phyloP scores from a whole-genome alignment of 2,113 vertebrate genomes.

The Poeciliopsis prolifica region DNA sequence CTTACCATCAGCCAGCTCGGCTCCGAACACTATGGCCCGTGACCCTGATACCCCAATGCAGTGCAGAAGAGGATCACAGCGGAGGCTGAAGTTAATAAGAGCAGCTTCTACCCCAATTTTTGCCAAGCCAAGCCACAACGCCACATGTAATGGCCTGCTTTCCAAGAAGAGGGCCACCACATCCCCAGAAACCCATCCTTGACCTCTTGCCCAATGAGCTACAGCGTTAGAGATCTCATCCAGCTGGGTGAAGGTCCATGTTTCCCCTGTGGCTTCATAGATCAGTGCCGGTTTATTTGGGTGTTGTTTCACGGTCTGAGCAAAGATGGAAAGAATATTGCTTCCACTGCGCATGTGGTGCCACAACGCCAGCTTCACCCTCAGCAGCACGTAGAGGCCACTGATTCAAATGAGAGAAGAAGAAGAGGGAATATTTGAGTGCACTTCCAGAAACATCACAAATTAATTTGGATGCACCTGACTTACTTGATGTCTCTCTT shows the following conservation, averaged over 20 bases:
- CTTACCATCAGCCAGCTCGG: conserved; percentile 86
- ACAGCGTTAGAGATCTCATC: conserved; percentile 84
- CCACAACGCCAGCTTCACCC: conserved; percentile 84
- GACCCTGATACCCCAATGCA: conserved; percentile 84
- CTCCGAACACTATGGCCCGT: conserved; percentile 86
- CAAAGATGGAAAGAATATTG: conserved; percentile 86
- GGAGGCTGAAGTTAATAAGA: conserved; percentile 89
- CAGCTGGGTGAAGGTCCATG: conserved; percentile 86
- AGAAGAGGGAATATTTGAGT: conserved; percentile 5
- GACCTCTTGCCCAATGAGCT: conserved; percentile 79
- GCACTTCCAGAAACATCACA: not conserved
- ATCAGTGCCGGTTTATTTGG: conserved; percentile 86
- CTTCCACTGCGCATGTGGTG: conserved; percentile 73
- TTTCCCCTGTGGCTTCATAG: conserved; percentile 82
- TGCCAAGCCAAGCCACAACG: conserved; percentile 89
- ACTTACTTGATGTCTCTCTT: conserved; percentile 88
- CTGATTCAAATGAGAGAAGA: conserved; percentile 61
- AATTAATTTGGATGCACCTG: not conserved
- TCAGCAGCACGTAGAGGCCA: conserved; percentile 85
- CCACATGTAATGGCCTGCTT: conserved; percentile 88
- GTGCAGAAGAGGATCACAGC: conserved; percentile 84
- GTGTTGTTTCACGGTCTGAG: conserved; percentile 74
- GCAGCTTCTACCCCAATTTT: conserved; percentile 87
- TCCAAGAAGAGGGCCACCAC: conserved; percentile 91
- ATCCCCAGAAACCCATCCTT: conserved; percentile 83